A percentile compares a stretch with the other conserved stretches of the same genome.
phyloP scores from a whole-genome alignment of 1,140 invertebrate genomes.

The Drosophila nigromelanica region DNA sequence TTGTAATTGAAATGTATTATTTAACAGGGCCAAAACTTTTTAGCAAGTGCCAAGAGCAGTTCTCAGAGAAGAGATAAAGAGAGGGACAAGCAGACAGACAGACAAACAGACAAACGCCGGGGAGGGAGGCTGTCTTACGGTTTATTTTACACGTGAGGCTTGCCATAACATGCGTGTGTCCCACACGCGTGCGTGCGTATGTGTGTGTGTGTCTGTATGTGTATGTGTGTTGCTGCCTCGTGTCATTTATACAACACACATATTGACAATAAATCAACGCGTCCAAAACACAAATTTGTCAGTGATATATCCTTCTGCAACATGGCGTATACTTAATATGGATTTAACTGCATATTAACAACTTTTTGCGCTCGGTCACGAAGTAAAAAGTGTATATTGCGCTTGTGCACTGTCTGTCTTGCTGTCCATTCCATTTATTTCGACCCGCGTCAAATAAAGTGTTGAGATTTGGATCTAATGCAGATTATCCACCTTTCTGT shows the following conservation, averaged over 20 bases:
- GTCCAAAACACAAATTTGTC: constrained; percentile 25
- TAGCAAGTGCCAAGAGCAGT: constrained; percentile 45
- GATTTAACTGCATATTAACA: constrained; percentile 3
- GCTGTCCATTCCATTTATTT: no score
- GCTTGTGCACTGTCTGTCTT: no score
- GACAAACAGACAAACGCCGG: constrained; percentile 28
- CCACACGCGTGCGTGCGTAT: constrained; percentile 6
- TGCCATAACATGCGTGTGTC: constrained; percentile 31
- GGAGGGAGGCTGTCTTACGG: constrained; percentile 32
- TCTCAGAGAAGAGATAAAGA: constrained; percentile 13
- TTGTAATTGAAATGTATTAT: constrained; percentile 76
- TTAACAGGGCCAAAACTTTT: constrained; percentile 50
- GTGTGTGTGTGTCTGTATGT: constrained; percentile 14
- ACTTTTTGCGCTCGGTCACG: not conserved
- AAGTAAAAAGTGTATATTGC: not conserved
- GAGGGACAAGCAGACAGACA: constrained; percentile 4
- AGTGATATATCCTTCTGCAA: constrained; percentile 13
- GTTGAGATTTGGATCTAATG: no score
- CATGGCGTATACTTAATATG: constrained; percentile 13
- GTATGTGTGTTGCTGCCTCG: constrained; percentile 40
- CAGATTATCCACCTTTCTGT: no score
- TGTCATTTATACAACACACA: constrained; percentile 56
- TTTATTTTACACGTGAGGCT: constrained; percentile 68
- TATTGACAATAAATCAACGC: constrained; percentile 64
- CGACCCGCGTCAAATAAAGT: no score